These are phyloP conservation scores for Eudemis profundana DNA, from an alignment of 2,888 invertebrate species.

Conservation along the genomic window DNA sequence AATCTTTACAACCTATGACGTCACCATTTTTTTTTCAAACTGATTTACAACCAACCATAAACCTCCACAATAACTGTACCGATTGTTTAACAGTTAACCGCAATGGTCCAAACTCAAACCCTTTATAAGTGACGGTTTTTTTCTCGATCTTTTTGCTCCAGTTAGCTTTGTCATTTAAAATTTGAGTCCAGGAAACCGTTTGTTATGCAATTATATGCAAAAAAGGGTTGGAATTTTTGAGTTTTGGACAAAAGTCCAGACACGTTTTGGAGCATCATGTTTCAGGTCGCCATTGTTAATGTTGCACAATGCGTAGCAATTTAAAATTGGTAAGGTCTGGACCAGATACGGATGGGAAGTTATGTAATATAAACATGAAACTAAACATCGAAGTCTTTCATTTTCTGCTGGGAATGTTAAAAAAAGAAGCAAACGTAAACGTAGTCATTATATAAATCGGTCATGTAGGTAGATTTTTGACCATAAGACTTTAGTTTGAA, in stretches of 20 bases:
- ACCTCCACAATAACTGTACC: slow-evolving; percentile 81
- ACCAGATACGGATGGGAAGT: background rate
- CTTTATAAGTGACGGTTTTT: slow-evolving; percentile 77
- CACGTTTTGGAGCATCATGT: slow-evolving; percentile 56
- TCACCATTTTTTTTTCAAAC: slow-evolving; percentile 76
- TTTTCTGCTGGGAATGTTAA: too few relatives aligned
- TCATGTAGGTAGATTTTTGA: too few relatives aligned
- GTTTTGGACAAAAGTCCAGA: slow-evolving; percentile 58
- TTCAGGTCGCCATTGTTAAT: slow-evolving; percentile 60
- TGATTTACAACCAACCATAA: slow-evolving; percentile 82
- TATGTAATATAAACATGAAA: background rate
- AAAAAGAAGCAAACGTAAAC: too few relatives aligned
- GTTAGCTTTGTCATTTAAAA: slow-evolving; percentile 66
- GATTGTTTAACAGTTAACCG: slow-evolving; percentile 84
- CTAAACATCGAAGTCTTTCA: too few relatives aligned
- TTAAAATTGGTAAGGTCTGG: slow-evolving; percentile 21
- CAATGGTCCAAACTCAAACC: slow-evolving; percentile 81
- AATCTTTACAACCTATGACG: slow-evolving; percentile 80
- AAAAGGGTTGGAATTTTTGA: slow-evolving; percentile 66
- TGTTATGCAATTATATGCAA: slow-evolving; percentile 80
- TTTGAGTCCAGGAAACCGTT: slow-evolving; percentile 66
- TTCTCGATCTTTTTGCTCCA: slow-evolving; percentile 75
- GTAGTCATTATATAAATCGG: too few relatives aligned
- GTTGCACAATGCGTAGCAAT: slow-evolving; percentile 54
- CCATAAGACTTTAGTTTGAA: too few relatives aligned